Evolutionary conservation across 2,888 invertebrate species (phyloP).

Genomic region (Dryococelus australis): DNA sequence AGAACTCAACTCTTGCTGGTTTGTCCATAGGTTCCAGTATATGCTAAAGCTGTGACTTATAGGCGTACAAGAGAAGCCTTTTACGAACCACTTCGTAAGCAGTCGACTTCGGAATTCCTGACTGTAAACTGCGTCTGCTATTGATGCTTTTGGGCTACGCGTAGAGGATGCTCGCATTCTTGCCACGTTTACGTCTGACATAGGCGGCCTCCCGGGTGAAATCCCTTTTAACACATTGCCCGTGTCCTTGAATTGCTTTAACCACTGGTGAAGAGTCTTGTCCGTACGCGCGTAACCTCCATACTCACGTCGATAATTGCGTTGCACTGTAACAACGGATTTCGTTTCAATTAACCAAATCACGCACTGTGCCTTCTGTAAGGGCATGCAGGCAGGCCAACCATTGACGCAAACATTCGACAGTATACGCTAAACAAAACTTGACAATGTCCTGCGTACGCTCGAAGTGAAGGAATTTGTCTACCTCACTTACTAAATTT

Average conservation of each 20-base stretch:
- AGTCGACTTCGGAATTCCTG: no score
- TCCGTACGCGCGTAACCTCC: background rate
- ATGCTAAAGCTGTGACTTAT: no score
- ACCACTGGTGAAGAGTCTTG: background rate
- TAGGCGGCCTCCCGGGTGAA: background rate
- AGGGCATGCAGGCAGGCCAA: background rate
- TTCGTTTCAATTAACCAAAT: background rate
- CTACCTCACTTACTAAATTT: background rate
- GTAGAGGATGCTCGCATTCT: background rate
- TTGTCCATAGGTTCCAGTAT: no score
- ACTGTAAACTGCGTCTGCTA: no score
- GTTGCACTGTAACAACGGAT: background rate
- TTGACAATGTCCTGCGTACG: background rate
- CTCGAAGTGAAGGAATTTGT: background rate
- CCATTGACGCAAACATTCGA: background rate
- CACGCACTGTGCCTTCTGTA: background rate
- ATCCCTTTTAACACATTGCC: background rate
- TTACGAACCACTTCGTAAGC: no score
- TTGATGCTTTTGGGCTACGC: background rate
- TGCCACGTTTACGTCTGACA: background rate
- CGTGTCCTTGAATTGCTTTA: background rate
- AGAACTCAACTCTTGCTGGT: no score
- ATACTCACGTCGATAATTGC: slow-evolving; percentile 17
- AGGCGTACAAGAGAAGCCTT: no score
- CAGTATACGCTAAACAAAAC: background rate